Evolutionary conservation across 2,888 invertebrate species (phyloP).

Genomic region (Hypsopygia costalis): DNA sequence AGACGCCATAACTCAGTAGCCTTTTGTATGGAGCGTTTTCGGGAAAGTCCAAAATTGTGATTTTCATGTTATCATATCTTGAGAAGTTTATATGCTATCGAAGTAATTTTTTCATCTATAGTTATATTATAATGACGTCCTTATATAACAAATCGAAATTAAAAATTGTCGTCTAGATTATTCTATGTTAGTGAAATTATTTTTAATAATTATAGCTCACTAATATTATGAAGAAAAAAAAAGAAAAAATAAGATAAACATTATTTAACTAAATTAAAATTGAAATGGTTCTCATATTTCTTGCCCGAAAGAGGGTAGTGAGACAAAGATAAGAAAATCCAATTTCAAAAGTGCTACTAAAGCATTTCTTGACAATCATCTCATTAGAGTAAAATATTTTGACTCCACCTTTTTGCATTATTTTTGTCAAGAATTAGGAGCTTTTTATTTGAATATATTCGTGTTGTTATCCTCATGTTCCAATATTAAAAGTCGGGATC

Average conservation of each 20-base stretch:
- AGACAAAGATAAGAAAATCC: slow-evolving; percentile 41
- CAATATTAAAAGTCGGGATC: slow-evolving; percentile 1
- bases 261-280: slow-evolving; percentile 3
- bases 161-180: too few species aligned
- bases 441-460: background rate
- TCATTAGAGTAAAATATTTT: slow-evolving; percentile 27
- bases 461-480: background rate
- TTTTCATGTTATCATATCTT: too few species aligned
- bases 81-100: too few species aligned
- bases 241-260: slow-evolving; percentile 1
- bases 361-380: slow-evolving; percentile 35
- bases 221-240: too few species aligned
- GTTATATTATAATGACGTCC: too few species aligned
- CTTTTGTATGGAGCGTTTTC: too few species aligned
- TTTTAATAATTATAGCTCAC: too few species aligned
- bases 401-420: background rate
- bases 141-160: too few species aligned
- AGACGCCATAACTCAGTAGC: too few species aligned
- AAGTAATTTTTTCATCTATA: too few species aligned
- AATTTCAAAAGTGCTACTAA: slow-evolving; percentile 41
- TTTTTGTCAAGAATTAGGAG: background rate
- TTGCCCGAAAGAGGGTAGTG: slow-evolving; percentile 24
- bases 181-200: too few species aligned
- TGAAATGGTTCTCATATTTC: slow-evolving; percentile 11
- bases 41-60: too few species aligned